Base-by-base conservation (phyloP, 2,888 invertebrate species). In the Platycnemis pennipes region DNA sequence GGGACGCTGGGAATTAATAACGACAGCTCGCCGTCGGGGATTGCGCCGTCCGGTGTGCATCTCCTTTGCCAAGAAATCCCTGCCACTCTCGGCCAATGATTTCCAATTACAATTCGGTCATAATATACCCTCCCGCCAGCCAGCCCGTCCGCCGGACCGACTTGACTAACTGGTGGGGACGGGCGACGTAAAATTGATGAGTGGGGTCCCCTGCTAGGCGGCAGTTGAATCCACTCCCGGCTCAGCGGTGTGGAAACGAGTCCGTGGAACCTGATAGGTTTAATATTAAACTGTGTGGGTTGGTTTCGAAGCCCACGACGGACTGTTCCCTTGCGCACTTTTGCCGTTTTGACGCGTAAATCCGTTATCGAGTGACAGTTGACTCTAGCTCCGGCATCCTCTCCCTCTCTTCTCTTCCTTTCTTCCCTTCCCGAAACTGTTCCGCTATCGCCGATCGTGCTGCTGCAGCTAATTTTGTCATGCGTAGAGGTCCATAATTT, bases 21-120 rank as follows among this genome's bases (percentile, higher is more conserved):
- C n/a, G 63, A n/a, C 5, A 1, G 22, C 63, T 4, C 63, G 53
- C 53, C 53, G 19, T 13, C 53, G 53, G 16, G 1, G 19, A 2
- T 53, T 13, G 19, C 53, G 13, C n/a, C 26, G 1, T 3, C 19
- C 49, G 49, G 49, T n/a, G n/a, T n/a, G 26, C 63, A 26, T 63
- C 26, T 22, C 63, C n/a, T 63, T 63, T 63, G 63, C 63, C 63
- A n/a, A 63, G 63, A 26, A 63, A 63, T 26, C 63, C 63, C 63
- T 8, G n/a, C 63, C 63, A 5, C 63, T n/a, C 63, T n/a, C 26
- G 63, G 63, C 26, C 26, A 26, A 63, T 63, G 63, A 26, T 63
- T 63, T 63, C 63, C 63, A 63, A 63, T 63, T 63, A 63, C 63
- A 63, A n/a, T n/a, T 63, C 63, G 63, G 63, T 63, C 63, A 63